phyloP scores from a whole-genome alignment of 2,113 vertebrate genomes.

The Mystacornis crossleyi region DNA sequence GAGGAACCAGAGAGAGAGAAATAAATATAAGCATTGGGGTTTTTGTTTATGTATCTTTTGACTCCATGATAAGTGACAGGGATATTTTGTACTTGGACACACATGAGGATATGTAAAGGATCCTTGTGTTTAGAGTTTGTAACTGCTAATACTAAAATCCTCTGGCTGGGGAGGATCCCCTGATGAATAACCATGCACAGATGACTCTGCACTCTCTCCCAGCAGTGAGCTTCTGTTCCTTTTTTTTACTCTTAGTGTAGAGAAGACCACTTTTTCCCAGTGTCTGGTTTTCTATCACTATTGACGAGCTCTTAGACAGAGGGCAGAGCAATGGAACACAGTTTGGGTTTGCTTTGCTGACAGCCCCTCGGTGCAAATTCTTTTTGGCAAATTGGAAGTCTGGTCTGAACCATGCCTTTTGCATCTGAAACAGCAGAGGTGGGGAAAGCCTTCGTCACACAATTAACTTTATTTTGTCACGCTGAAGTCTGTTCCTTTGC shows the following conservation, averaged over 20 bases:
- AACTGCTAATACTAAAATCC: neutral
- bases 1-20: neutral
- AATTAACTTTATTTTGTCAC: neutral
- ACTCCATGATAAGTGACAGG: neutral
- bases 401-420: neutral
- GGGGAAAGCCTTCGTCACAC: neutral
- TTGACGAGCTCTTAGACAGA: neutral
- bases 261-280: neutral
- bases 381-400: neutral
- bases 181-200: neutral
- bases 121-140: neutral
- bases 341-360: neutral
- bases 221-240: neutral
- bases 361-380: neutral
- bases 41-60: conserved; percentile 3
- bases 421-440: neutral
- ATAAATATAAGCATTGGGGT: neutral
- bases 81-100: conserved; percentile 5
- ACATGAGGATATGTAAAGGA: neutral
- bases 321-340: fast-evolving
- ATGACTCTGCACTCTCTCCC: neutral
- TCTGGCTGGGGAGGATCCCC: neutral
- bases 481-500: neutral
- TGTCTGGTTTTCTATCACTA: neutral
- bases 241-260: neutral